Conservation (phyloP, 2,797 vertebrate species). For the Gallirallus australis region DNA sequence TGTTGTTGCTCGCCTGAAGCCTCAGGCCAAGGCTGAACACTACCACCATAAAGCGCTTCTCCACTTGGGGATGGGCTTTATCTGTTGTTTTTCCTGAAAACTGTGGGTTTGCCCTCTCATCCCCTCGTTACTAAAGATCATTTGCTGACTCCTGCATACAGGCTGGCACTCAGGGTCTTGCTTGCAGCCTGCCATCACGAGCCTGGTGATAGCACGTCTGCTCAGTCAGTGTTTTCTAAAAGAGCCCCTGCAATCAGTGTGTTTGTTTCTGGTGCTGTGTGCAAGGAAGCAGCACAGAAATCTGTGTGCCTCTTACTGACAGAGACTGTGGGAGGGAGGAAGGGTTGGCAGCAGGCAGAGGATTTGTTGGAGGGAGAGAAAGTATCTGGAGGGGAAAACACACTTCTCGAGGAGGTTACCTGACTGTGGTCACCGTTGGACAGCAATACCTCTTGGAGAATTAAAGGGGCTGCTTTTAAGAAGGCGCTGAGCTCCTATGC, state of each 20-base stretch:
- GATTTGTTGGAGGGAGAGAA: background rate
- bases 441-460: background rate
- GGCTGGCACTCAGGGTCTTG: background rate
- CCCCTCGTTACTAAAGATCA: background rate
- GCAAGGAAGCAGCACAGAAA: background rate
- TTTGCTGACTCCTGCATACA: background rate
- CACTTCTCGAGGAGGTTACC: background rate
- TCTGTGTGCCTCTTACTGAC: background rate
- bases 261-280: background rate
- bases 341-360: background rate
- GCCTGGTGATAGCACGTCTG: background rate
- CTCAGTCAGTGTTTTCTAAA: background rate
- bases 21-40: background rate
- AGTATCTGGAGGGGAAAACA: background rate
- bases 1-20: background rate
- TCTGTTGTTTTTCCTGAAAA: background rate
- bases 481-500: background rate
- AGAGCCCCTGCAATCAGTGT: background rate
- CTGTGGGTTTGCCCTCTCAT: background rate
- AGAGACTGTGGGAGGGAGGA: background rate
- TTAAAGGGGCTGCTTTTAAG: background rate
- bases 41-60: background rate
- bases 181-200: background rate
- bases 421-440: background rate
- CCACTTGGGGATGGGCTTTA: rapidly evolving